phyloP scores from a whole-genome alignment of 1,140 invertebrate species.

The Metaphire vulgaris region DNA sequence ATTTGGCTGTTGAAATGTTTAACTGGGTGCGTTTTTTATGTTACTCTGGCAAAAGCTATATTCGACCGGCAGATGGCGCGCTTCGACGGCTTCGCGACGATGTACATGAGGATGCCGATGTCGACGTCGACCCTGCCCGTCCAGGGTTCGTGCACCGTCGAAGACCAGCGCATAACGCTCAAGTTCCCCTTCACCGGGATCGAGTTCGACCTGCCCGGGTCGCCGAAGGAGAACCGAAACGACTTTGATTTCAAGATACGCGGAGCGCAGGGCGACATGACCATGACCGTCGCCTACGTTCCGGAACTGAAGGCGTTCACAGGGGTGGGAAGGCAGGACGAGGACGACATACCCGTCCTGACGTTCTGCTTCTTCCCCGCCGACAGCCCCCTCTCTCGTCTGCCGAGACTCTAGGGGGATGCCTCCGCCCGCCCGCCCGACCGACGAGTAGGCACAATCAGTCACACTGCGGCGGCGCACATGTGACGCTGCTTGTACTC shows the following conservation, averaged over 20 bases:
- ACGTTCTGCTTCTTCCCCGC: constrained; percentile 28
- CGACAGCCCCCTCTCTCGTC: constrained; percentile 29
- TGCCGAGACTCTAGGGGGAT: constrained; percentile 27
- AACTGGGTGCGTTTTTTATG: too few species aligned
- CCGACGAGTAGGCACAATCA: too few species aligned
- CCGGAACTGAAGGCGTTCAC: constrained; percentile 27
- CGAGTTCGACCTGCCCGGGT: constrained; percentile 29
- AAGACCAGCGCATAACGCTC: constrained; percentile 27
- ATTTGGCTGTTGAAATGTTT: too few species aligned
- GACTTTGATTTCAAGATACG: constrained; percentile 32
- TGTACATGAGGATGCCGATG: constrained; percentile 33
- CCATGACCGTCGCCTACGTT: constrained; percentile 30
- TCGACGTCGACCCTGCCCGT: constrained; percentile 29
- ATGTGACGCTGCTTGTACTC: too few species aligned
- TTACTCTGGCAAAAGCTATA: too few species aligned
- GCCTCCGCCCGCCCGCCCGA: too few species aligned
- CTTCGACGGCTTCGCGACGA: constrained; percentile 29
- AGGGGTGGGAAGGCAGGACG: constrained; percentile 27
- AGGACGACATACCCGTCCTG: constrained; percentile 29
- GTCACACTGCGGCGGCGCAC: too few species aligned
- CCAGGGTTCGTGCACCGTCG: constrained; percentile 25
- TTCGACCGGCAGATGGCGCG: too few species aligned
- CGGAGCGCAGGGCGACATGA: constrained; percentile 30
- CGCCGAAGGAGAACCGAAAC: constrained; percentile 25
- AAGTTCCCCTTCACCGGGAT: constrained; percentile 32